Conservation (phyloP, 2,888 invertebrate species). For the Palloptera scutellata region DNA sequence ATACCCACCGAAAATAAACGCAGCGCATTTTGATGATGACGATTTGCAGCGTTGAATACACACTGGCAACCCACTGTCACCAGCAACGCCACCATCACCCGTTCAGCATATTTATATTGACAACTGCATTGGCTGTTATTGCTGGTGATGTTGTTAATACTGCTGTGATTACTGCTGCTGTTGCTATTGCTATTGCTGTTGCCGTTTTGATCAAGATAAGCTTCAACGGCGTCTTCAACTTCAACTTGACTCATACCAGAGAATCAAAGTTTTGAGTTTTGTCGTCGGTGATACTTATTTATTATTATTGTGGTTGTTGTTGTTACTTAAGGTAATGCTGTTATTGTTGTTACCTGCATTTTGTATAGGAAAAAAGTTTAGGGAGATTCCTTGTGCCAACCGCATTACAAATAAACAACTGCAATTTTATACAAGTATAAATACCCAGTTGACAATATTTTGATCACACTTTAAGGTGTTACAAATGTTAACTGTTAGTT, state of each 20-base stretch:
- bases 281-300: slow-evolving; percentile 11
- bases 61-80: not conserved
- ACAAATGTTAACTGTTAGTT: no score
- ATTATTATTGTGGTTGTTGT: slow-evolving; percentile 39
- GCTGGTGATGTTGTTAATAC: slow-evolving; percentile 27
- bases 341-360: not conserved
- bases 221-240: slow-evolving; percentile 16
- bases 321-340: slow-evolving; percentile 35
- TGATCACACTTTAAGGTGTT: no score
- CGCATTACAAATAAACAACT: not conserved
- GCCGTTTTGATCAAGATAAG: slow-evolving; percentile 22
- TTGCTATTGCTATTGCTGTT: slow-evolving; percentile 20
- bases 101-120: not conserved
- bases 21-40: slow-evolving; percentile 32
- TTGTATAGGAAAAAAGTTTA: not conserved
- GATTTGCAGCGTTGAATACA: slow-evolving; percentile 12
- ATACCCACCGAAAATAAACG: slow-evolving; percentile 22
- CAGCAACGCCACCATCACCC: not conserved
- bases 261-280: not conserved
- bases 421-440: no score
- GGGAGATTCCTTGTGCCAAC: not conserved
- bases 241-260: slow-evolving; percentile 17
- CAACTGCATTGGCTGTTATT: slow-evolving; percentile 5
- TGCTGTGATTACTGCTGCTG: slow-evolving; percentile 30
- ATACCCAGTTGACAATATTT: no score